These are phyloP conservation scores for Euphysa ruthae DNA, from an alignment of 30 jellyfish, hydroid and myxozoan species.

Conservation along the genomic window DNA sequence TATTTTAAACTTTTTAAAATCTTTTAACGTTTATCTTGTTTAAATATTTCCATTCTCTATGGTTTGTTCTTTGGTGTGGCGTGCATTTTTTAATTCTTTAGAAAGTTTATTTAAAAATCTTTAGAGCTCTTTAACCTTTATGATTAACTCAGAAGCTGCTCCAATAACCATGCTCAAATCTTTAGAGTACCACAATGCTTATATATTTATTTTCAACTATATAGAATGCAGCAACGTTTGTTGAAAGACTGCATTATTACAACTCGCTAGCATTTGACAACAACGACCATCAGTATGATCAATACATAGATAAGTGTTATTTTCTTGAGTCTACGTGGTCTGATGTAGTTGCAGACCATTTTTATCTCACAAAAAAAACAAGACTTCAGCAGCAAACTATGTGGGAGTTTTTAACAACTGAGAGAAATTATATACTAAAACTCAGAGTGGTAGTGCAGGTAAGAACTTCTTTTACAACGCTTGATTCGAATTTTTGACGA, in stretches of 20 bases:
- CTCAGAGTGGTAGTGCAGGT: constrained; percentile 62
- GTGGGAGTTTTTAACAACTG: constrained; percentile 88
- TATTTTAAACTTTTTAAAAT: too few species aligned
- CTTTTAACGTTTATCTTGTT: too few species aligned
- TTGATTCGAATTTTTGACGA: neutral
- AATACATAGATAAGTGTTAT: neutral
- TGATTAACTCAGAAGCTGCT: too few species aligned
- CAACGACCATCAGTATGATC: neutral
- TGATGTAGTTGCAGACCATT: constrained; percentile 5
- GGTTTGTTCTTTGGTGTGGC: too few species aligned
- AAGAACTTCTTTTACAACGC: neutral
- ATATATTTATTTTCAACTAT: too few species aligned
- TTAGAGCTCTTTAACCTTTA: too few species aligned
- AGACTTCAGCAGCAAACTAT: constrained; percentile 86
- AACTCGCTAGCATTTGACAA: neutral
- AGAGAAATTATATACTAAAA: constrained; percentile 45
- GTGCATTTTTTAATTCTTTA: too few species aligned
- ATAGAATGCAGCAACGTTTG: neutral
- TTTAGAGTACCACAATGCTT: too few species aligned
- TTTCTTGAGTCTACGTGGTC: constrained; percentile 17
- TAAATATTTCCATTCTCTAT: too few species aligned
- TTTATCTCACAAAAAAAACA: constrained; percentile 29
- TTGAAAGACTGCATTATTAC: neutral
- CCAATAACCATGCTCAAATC: too few species aligned
- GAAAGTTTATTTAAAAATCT: too few species aligned